Base-by-base conservation (phyloP, 2,888 invertebrate species). In the Cenopis cana region DNA sequence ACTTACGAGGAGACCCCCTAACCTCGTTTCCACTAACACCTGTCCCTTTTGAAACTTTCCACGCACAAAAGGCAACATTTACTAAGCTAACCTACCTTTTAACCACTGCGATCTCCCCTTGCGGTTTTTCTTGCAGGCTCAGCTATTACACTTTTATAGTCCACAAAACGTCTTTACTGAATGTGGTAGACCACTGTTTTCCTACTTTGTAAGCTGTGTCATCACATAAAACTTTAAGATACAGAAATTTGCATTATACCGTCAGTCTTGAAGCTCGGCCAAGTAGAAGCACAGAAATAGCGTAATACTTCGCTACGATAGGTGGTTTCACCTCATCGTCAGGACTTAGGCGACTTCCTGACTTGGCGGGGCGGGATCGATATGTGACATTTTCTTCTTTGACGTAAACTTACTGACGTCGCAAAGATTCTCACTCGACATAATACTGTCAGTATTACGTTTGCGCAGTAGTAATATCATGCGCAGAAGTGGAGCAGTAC, bases 141-240 rank as follows among this genome's bases (percentile, higher is more conserved):
- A 4, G 29, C 69, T 52, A 71, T 67, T 71, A 67, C 46, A 61
- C 50, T 50, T 55, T 67, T 61, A 66, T 67, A 71, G 71, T 67
- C 36, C 55, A 61, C 67, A 67, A 71, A 71, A 60, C 70, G 64
- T 73, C 72, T 72, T 70, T 73, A 74, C 74, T 73, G 64, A 73
- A 68, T 74, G 75, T 73, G 76, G 75, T 74, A 56, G 41, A 56
- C 76, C 76, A 24, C 74, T 74, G 50, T 72, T 75, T 77, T 75
- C 75, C 75, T 77, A 75, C 60, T 72, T 74, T 74, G 66, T 71
- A 65, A 68, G 67, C 59, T 71, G 36, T 59, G 38, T 50, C 46
- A 41, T 10, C 55, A 49, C 49, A 57, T 17, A 64, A 52, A 52
- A 52, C 36, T 20, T 12, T 9, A 36, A 17, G 14, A 1, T 29